phyloP scores from a whole-genome alignment of 2,797 vertebrate species.

The Gymnoscopelus braueri region DNA sequence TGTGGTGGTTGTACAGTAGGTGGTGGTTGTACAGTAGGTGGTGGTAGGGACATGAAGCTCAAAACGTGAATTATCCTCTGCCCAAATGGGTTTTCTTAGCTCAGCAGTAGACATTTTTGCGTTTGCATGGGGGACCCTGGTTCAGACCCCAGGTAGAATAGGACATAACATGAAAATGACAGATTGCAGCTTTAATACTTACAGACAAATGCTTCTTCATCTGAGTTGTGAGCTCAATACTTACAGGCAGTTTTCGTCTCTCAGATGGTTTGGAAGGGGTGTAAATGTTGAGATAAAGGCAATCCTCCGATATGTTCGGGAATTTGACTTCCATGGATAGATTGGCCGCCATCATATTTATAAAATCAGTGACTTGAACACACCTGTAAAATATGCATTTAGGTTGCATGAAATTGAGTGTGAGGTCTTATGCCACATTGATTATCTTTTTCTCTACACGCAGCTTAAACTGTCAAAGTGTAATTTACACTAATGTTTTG shows the following conservation, averaged over 20 bases:
- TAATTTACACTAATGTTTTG: neutral
- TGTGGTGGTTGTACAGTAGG: too few relatives aligned
- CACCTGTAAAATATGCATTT: conserved; percentile 25
- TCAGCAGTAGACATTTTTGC: too few relatives aligned
- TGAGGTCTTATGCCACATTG: neutral
- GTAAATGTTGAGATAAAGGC: conserved; percentile 50
- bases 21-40: too few relatives aligned
- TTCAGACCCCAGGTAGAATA: too few relatives aligned
- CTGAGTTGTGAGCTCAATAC: conserved; percentile 4
- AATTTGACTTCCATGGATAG: conserved; percentile 46
- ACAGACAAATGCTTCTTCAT: too few relatives aligned
- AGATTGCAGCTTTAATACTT: conserved; percentile 12
- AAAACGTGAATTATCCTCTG: too few relatives aligned
- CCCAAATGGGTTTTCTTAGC: too few relatives aligned
- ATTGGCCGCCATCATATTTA: conserved; percentile 1
- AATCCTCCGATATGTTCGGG: conserved; percentile 44
- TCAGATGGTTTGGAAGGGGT: conserved; percentile 30
- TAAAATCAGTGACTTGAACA: conserved; percentile 11
- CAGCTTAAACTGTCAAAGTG: neutral
- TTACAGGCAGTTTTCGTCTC: conserved; percentile 35
- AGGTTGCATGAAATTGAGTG: neutral
- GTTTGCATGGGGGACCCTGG: too few relatives aligned
- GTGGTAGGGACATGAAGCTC: too few relatives aligned
- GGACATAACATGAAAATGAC: too few relatives aligned
- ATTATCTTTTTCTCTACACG: neutral